A percentile compares a stretch with the other conserved stretches of the same genome.
Evolutionary conservation across 2,888 invertebrate species (phyloP).

Genomic region (Nemotelus pantherinus): DNA sequence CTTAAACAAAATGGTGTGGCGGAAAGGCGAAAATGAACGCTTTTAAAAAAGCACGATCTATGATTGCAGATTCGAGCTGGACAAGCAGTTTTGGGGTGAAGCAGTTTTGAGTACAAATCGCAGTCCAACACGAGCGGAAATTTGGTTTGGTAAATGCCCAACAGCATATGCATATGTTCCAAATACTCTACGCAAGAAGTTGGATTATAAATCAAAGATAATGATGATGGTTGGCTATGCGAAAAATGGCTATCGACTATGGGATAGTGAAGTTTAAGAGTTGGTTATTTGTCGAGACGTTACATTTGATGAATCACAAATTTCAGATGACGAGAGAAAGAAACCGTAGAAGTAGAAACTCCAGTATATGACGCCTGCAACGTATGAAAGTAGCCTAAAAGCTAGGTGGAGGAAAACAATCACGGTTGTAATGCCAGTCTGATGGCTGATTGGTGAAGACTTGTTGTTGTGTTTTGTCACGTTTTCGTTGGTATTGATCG

Average conservation of each 20-base stretch:
- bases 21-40: conserved; percentile 39
- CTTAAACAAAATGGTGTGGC: conserved; percentile 47
- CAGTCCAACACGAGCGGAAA: not conserved
- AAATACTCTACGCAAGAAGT: conserved; percentile 50
- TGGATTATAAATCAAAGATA: conserved; percentile 48
- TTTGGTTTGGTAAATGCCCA: conserved; percentile 49
- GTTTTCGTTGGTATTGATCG: too few relatives aligned
- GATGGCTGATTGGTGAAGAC: too few relatives aligned
- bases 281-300: conserved; percentile 45
- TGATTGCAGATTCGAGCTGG: conserved; percentile 44
- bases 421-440: too few relatives aligned
- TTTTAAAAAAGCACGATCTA: conserved; percentile 46
- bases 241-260: conserved; percentile 50
- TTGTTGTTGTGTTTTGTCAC: too few relatives aligned
- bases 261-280: conserved; percentile 40
- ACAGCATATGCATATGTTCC: conserved; percentile 49
- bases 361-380: too few relatives aligned
- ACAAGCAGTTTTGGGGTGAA: conserved; percentile 39
- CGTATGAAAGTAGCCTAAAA: too few relatives aligned
- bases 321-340: too few relatives aligned
- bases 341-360: too few relatives aligned
- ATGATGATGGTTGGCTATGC: conserved; percentile 48
- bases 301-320: conserved; percentile 40
- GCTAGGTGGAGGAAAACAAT: too few relatives aligned
- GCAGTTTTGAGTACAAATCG: conserved; percentile 30